phyloP scores from a whole-genome alignment of 2,113 vertebrate genomes.

The Percopsis transmontana region DNA sequence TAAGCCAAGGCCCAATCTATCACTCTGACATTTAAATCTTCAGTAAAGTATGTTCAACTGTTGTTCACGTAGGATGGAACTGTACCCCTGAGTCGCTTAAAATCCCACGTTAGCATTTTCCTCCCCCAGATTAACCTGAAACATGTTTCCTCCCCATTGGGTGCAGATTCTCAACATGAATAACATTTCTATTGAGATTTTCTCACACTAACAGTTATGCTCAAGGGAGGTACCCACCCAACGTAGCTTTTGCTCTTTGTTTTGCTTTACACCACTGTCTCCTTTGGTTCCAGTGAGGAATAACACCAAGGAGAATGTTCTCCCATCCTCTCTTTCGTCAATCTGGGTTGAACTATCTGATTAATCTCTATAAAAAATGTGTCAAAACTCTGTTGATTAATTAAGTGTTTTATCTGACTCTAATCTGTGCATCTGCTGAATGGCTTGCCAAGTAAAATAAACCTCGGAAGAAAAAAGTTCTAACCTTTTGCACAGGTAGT shows the following conservation, averaged over 20 bases:
- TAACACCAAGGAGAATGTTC: constrained; percentile 31
- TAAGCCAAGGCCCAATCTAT: constrained; percentile 37
- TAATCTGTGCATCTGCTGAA: constrained; percentile 31
- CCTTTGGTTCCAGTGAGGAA: constrained; percentile 30
- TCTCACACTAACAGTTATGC: constrained; percentile 25
- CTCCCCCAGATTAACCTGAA: not conserved
- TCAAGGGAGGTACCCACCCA: constrained; percentile 13
- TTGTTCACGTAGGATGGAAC: constrained; percentile 17
- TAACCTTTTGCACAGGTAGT: constrained; percentile 4
- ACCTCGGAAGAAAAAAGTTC: constrained; percentile 22
- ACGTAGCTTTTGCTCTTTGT: constrained; percentile 14
- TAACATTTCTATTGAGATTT: constrained; percentile 24
- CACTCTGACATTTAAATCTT: constrained; percentile 45
- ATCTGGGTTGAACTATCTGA: constrained; percentile 31
- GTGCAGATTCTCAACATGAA: constrained; percentile 11
- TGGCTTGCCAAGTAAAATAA: constrained; percentile 56
- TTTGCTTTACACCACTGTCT: constrained; percentile 29
- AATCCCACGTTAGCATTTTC: constrained; percentile 2
- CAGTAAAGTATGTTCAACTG: constrained; percentile 14
- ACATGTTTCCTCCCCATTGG: not conserved
- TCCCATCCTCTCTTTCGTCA: constrained; percentile 37
- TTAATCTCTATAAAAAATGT: constrained; percentile 37
- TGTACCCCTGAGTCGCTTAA: constrained; percentile 6
- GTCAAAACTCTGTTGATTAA: constrained; percentile 46
- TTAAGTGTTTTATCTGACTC: constrained; percentile 32